Conservation (phyloP, 2,113 vertebrate species). For the Tetrax tetrax region DNA sequence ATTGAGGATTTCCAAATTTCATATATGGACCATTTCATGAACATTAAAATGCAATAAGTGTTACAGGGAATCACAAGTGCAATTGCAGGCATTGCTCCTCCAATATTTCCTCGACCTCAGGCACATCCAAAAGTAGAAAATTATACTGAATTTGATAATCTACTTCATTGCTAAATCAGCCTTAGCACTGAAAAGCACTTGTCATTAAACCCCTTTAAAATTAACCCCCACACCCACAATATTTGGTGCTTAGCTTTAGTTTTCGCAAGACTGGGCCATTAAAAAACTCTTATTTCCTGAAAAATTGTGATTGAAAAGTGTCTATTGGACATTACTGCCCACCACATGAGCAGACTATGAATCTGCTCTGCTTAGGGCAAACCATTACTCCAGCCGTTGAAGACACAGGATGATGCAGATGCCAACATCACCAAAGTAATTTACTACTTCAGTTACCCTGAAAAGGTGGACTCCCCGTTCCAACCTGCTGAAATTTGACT, state of each 20-base stretch:
- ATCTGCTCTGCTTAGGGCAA: background rate
- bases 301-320: background rate
- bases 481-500: background rate
- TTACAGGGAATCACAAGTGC: background rate
- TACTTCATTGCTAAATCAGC: background rate
- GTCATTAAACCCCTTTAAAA: background rate
- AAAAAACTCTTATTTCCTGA: background rate
- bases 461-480: background rate
- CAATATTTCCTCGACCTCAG: background rate
- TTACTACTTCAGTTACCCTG: background rate
- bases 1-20: background rate
- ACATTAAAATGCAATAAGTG: background rate
- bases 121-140: background rate
- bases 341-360: background rate
- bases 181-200: background rate
- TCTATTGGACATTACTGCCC: background rate
- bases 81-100: background rate
- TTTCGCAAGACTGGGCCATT: background rate
- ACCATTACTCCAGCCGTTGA: background rate
- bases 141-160: background rate
- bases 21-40: background rate
- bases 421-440: background rate
- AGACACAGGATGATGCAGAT: background rate
- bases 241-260: background rate
- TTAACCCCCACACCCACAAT: accelerated